phyloP scores from a whole-genome alignment of 2,113 vertebrate genomes.

The Cranoglanis bouderius region DNA sequence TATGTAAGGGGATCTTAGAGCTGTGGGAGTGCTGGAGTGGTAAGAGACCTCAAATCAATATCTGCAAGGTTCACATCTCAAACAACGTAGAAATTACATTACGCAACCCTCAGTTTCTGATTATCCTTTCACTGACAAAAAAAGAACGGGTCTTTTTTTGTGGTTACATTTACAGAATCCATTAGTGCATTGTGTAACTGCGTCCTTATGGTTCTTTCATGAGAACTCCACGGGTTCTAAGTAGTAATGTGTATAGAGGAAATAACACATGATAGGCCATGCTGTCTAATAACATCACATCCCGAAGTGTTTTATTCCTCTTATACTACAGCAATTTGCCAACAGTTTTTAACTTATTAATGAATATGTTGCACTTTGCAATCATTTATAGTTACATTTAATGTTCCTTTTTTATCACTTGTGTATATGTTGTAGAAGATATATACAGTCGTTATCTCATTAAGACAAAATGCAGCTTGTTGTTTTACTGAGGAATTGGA shows the following conservation, averaged over 20 bases:
- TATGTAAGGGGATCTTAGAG: constrained; percentile 18
- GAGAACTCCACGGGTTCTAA: neutral
- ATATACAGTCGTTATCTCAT: too few species aligned
- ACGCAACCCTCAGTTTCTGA: neutral
- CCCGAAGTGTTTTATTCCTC: neutral
- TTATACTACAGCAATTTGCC: neutral
- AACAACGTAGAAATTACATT: neutral
- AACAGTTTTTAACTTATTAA: neutral
- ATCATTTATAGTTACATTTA: too few species aligned
- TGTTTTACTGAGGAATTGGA: too few species aligned
- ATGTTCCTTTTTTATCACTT: neutral
- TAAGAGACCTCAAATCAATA: constrained; percentile 2
- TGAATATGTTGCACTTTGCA: neutral
- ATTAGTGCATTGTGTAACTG: neutral
- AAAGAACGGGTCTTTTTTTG: neutral
- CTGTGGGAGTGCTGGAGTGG: neutral
- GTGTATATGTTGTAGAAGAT: neutral
- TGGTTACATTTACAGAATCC: neutral
- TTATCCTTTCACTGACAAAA: neutral
- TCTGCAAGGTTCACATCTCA: neutral
- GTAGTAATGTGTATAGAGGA: neutral
- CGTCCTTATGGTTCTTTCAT: neutral
- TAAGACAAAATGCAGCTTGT: too few species aligned
- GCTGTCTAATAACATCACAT: neutral
- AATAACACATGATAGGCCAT: neutral